Conservation (phyloP, 2,888 invertebrate species). For the Melanchra persicariae region DNA sequence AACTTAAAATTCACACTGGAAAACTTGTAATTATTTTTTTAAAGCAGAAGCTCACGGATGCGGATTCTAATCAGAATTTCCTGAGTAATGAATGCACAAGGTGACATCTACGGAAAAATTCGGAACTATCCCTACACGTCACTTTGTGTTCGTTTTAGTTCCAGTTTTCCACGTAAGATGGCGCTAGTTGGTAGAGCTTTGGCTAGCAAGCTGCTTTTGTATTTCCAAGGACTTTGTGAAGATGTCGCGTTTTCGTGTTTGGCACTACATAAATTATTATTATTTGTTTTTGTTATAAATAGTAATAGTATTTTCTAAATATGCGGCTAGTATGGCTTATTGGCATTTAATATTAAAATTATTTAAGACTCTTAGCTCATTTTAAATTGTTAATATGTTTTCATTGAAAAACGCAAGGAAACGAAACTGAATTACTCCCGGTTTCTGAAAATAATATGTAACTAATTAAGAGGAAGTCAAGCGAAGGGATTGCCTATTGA, state of each 20-base stretch:
- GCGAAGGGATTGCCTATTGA: no score
- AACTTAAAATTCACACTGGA: conserved; percentile 32
- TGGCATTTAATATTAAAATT: no score
- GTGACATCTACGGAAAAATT: conserved; percentile 63
- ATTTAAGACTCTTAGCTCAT: no score
- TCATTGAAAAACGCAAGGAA: no score
- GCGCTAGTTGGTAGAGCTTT: conserved; percentile 28
- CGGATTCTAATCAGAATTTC: conserved; percentile 57
- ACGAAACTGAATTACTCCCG: no score
- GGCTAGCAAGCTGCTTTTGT: neutral
- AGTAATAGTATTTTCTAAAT: neutral
- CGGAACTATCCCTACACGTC: conserved; percentile 34
- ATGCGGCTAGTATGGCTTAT: neutral
- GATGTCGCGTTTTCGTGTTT: conserved; percentile 56
- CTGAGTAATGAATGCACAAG: conserved; percentile 33
- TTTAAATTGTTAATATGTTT: no score
- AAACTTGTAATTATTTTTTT: conserved; percentile 43
- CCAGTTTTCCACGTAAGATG: conserved; percentile 49
- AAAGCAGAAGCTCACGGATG: conserved; percentile 27
- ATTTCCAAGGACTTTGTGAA: conserved; percentile 32
- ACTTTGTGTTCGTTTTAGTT: conserved; percentile 33
- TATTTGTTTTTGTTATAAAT: neutral
- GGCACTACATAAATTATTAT: no score
- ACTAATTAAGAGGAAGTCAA: no score
- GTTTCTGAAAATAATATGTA: no score